Base-by-base conservation (phyloP, 1,140 invertebrate species). In the Stegodyphus dumicola region DNA sequence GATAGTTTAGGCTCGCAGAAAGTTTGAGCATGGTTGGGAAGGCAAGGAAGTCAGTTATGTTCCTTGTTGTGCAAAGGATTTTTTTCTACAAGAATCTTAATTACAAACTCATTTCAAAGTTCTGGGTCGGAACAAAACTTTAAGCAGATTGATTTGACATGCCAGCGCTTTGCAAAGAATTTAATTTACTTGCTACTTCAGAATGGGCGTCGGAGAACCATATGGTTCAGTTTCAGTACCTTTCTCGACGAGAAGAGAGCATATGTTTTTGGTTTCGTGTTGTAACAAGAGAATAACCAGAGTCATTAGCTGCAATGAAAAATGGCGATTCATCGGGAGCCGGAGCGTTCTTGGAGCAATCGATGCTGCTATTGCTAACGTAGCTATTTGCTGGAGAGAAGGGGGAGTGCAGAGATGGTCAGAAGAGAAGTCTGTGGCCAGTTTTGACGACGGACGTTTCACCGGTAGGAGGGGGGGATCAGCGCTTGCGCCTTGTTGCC, bases 401-500 rank as follows among this genome's bases (percentile, higher is more conserved):
- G 48, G 33, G 51, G 17, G 73, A 51, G 73, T 10, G n/a, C 65
- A 17, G 73, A 56, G 74, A 48, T 85, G 81, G 73, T 83, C 80
- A 83, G 71, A 66, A 13, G 70, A 67, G 54, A 53, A 70, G 67
- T 81, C 64, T 81, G 78, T 83, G 80, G 80, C 70, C 80, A 83
- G 80, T 83, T 75, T 75, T 52, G 60, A 83, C 56, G 80, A 70
- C 53, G 77, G 77, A 80, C 67, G 67, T 56, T 80, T 78, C 77
- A 69, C 77, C 64, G 66, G 54, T 56, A 13, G n/a, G 67, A 53
- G 33, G 77, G 52, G 65, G 77, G 77, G 7, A 49, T 17, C 78
- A 65, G 80, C 80, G 80, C 80, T 83, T 83, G 80, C 80, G 80
- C 71, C 80, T 48, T 73, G 15, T 67, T 66, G 70, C 53, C 80